Base-by-base conservation (phyloP, 2,888 invertebrate genomes). In the Pogonocherus hispidulus region DNA sequence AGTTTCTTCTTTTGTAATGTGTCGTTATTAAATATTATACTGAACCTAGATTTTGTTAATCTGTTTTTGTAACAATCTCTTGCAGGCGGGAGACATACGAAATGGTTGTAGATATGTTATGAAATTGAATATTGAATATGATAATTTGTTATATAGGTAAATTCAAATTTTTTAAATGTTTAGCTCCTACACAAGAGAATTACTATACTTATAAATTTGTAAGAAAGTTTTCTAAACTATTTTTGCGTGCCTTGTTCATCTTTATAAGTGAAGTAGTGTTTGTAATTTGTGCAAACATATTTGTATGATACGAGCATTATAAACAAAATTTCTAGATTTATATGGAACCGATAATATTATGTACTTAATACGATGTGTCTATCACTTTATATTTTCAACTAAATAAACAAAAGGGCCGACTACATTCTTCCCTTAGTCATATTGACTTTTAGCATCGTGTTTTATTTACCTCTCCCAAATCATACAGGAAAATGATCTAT, bases 381-480 rank as follows among this genome's bases (percentile, higher is more conserved):
- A 81, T 82, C 83, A 83, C 84, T 84, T 84, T 84, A 83, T 84
- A 84, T 84, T 84, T 84, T 84, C 82, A 83, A 81, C 81, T 83
- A 81, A 79, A 83, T 81, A 81, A 82, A 82, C 75, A 79, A 78
- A 78, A 80, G 83, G 84, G 83, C 82, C 81, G 82, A 82, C 81
- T 83, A 81, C 78, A 81, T 81, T 80, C 80, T 81, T 82, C 82
- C 83, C 82, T 83, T 82, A 80, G 83, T 84, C 83, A 83, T 83
- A 84, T 83, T 84, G 83, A 84, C 83, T 84, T 83, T 79, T 80
- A 82, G 59, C 67, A 66, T 57, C 69, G 70, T 63, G 75, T 80
- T 80, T 80, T 70, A 79, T 81, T 80, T 72, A 51, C 22, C 59
- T 49, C n/a, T 16, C 44, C 47, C 22, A 27, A 8, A 16, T 8